Evolutionary conservation across 35 echinoderm and acorn worm species (phyloP).

Genomic region (Diadema setosum): DNA sequence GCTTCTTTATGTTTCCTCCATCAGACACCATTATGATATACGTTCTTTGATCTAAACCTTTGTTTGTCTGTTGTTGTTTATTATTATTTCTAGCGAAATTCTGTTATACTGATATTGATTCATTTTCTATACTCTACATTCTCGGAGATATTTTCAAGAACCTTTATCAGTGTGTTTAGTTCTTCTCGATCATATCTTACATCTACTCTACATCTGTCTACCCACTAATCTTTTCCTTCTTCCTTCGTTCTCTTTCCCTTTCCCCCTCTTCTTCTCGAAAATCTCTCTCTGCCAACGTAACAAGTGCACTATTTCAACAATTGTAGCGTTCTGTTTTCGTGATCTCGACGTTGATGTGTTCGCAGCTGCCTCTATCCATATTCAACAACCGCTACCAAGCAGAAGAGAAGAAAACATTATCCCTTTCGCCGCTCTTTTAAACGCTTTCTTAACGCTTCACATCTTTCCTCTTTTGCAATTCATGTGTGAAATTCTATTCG

Average conservation of each 20-base stretch:
- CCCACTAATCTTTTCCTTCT: neutral
- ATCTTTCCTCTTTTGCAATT: neutral
- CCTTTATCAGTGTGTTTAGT: no score
- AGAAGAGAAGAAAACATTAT: neutral
- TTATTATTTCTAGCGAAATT: no score
- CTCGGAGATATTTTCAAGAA: no score
- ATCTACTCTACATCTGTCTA: no score
- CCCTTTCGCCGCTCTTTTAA: neutral
- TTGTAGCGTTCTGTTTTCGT: neutral
- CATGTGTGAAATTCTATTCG: conserved; percentile 10
- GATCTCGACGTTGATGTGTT: neutral
- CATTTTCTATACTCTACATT: no score
- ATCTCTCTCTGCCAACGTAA: neutral
- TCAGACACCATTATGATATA: no score
- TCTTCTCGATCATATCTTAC: no score
- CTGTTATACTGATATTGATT: no score
- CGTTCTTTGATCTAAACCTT: no score
- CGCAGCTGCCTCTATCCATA: neutral
- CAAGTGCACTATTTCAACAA: neutral
- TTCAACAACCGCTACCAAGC: neutral
- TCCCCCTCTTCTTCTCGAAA: neutral
- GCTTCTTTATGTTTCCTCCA: no score
- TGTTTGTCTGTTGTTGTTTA: no score
- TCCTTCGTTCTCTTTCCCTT: neutral
- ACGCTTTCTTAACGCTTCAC: neutral